These are phyloP conservation scores for Rhynchotus rufescens DNA, from an alignment of 2,797 vertebrate species.

Conservation along the genomic window DNA sequence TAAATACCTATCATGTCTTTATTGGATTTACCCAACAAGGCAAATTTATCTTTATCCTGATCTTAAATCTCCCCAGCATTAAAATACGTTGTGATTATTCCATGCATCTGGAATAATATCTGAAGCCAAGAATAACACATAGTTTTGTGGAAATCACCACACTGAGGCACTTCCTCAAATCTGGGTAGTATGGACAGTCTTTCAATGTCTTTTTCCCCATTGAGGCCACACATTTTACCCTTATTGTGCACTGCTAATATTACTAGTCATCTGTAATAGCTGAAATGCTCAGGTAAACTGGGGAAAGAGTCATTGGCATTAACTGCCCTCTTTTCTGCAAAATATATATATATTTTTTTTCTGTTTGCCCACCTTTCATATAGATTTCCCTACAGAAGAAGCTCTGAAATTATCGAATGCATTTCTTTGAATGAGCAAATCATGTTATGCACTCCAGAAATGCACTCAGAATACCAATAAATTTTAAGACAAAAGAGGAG, in stretches of 20 bases:
- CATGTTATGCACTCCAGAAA: not conserved
- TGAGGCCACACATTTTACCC: not conserved
- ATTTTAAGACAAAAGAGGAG: not conserved
- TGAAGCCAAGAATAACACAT: not conserved
- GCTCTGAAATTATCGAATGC: not conserved
- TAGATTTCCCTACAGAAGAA: not conserved
- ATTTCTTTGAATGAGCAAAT: not conserved
- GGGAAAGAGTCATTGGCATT: not conserved
- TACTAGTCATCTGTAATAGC: not conserved
- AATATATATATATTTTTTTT: not conserved
- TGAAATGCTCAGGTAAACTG: not conserved
- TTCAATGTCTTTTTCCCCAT: not conserved
- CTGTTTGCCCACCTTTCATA: not conserved
- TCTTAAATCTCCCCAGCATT: not conserved
- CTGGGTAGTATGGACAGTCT: not conserved
- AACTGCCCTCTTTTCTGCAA: not conserved
- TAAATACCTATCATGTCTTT: not conserved
- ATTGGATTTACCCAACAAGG: not conserved
- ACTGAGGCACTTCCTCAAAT: not conserved
- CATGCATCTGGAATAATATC: not conserved
- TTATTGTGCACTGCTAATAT: not conserved
- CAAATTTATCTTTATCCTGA: conserved; percentile 7
- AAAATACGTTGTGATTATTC: not conserved
- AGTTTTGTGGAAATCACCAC: conserved; percentile 10
- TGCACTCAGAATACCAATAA: conserved; percentile 8